Evolutionary conservation across 2,797 vertebrate genomes (phyloP).

Genomic region (Danio kyathit): DNA sequence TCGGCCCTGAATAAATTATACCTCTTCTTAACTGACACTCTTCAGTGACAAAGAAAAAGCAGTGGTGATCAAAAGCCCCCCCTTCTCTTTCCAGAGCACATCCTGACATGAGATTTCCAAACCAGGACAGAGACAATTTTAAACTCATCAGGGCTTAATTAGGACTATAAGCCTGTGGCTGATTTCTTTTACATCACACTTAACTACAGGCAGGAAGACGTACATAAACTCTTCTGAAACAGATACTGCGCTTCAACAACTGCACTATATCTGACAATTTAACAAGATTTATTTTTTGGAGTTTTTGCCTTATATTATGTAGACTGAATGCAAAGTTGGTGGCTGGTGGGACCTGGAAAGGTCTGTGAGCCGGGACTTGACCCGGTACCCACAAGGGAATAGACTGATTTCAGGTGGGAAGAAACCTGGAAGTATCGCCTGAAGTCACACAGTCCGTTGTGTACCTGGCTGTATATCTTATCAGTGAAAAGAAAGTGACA

Average conservation of each 20-base stretch:
- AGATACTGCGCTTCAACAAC: neutral
- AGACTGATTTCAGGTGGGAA: too few relatives aligned
- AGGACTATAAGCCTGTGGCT: slow-evolving; percentile 51
- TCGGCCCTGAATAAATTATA: slow-evolving; percentile 46
- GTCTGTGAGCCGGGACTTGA: too few relatives aligned
- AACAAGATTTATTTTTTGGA: too few relatives aligned
- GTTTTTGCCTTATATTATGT: too few relatives aligned
- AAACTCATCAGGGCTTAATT: slow-evolving; percentile 56
- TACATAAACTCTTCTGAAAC: slow-evolving; percentile 37
- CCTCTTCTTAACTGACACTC: slow-evolving; percentile 38
- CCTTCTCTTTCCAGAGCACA: slow-evolving; percentile 33
- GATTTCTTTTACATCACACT: slow-evolving; percentile 48
- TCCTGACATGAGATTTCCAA: slow-evolving; percentile 48
- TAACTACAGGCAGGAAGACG: slow-evolving; percentile 43
- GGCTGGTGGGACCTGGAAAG: too few relatives aligned
- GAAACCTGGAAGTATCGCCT: too few relatives aligned
- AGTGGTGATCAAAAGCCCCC: slow-evolving; percentile 44
- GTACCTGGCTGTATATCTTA: too few relatives aligned
- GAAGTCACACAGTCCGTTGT: too few relatives aligned
- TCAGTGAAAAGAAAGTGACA: too few relatives aligned
- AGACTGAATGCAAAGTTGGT: too few relatives aligned
- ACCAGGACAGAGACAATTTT: slow-evolving; percentile 54
- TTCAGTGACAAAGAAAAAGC: slow-evolving; percentile 39
- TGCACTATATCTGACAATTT: too few relatives aligned
- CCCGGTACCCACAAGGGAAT: too few relatives aligned